Base-by-base conservation (phyloP, 2,797 vertebrate species). In the Neosalanx taihuensis region DNA sequence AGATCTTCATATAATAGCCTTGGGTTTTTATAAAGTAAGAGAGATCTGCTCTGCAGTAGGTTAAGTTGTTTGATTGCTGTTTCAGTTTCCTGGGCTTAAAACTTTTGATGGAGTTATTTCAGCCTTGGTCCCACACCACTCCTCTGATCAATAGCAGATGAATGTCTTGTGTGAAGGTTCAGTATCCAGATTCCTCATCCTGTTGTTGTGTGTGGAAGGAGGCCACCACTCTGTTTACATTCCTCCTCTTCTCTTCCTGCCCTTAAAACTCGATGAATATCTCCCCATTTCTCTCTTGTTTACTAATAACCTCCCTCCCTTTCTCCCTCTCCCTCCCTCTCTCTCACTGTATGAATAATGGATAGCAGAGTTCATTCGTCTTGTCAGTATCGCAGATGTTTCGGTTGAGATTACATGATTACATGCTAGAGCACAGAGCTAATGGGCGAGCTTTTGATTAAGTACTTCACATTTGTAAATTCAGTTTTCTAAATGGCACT, bases 171-270 rank as follows among this genome's bases (percentile, higher is more conserved):
- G 66, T 76, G 66, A 59, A 67, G 78, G 76, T 72, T 81, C 71
- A 69, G 18, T n/a, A n/a, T n/a, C n/a, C n/a, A n/a, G n/a, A n/a
- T n/a, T 15, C 41, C 23, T 37, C 12, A 82, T 89, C 59, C 61
- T 60, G 72, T 46, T 81, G 76, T 86, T 84, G 78, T 81, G 69
- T 68, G 75, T 81, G 76, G 72, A 80, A 70, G 51, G 67, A 75
- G 80, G 77, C 84, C 83, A 81, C 68, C 74, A 81, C 73, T 70
- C 70, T 84, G 87, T 90, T 91, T 89, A 88, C 90, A 90, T 90
- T 90, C 85, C 84, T 81, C 26, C 33, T 60, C 80, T 78, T 87
- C 31, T 64, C 33, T 35, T 26, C 23, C 18, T 26, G 51, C 31
- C 62, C 59, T 26, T 87, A 84, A 88, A 88, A 87, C 88, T 85